Evolutionary conservation across 2,113 vertebrate species (phyloP), one percentile per base, ranked within the genome.

Genomic region (Dicaeum eximium): DNA sequence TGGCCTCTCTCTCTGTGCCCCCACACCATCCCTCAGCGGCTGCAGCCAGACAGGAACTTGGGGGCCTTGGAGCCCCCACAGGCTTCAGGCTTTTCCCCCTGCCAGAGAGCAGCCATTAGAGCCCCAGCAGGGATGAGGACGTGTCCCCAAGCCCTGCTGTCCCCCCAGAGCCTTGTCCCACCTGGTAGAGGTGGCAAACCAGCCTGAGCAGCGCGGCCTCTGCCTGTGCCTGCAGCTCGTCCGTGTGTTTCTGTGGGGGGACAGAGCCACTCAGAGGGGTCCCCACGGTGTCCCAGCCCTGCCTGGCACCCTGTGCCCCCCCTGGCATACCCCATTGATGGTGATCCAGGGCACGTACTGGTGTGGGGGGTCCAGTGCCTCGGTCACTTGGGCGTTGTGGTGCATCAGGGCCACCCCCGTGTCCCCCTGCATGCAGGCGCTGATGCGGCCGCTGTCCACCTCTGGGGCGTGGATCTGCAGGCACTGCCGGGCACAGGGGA

Each of bases 331-430:
- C 98, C 98, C 99, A 2, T 99, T 98, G 85, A 99, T 40, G 40
- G 99, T 97, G n/a, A 99, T 88, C 99, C 99, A 99, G 65, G 99
- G 99, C 65, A 99, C 99, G 7, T 98, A 99, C 3, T 98, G 0
- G 38, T 99, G 99, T 0, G 98, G 98, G 2, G 99, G 99, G 2
- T 98, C 74, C 42, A 99, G 97, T 0, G 97, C 97, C 0, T 80
- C 10, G 0, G 99, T 99, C 70, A 88, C 78, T 77, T 98, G 80
- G 6, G 99, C 99, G 1, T 99, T 99, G 57, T 27, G 44, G 69
- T 99, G 99, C 98, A 99, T 98, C 62, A 99, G 97, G 73, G 98
- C 71, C 9, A 96, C 97, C 40, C 99, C 99, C 0, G 69, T 42
- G 11, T 98, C 97, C 17, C 99, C 99, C 0, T 58, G 97, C 14